Percentiles rank a stretch among this genome's conserved stretches.
phyloP scores from a whole-genome alignment of 2,113 vertebrate species.

The Pristiophorus japonicus region DNA sequence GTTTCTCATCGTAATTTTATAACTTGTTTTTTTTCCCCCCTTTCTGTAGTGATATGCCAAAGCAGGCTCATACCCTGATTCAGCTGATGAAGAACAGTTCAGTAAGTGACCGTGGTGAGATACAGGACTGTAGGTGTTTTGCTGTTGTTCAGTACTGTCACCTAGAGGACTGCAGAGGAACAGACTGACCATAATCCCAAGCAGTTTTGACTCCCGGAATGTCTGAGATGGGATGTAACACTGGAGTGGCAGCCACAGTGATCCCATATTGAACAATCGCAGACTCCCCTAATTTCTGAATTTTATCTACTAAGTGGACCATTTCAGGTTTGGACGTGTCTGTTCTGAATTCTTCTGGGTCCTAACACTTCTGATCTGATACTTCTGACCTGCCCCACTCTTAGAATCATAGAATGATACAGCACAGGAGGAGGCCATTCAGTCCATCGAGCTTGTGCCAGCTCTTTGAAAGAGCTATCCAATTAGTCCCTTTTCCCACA shows the following conservation, averaged over 20 bases:
- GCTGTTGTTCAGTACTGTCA: background rate
- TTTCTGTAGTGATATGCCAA: slow-evolving; percentile 64
- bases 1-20: background rate
- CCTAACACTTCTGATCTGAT: too few relatives aligned
- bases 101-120: slow-evolving; percentile 58
- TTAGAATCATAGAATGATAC: background rate
- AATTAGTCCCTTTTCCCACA: background rate
- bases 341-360: background rate
- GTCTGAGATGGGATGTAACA: background rate
- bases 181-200: background rate
- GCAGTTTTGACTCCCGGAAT: background rate
- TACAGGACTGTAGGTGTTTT: background rate
- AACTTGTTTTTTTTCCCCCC: background rate
- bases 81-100: slow-evolving; percentile 60
- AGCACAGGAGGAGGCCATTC: background rate
- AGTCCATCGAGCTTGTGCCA: background rate
- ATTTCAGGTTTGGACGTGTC: background rate
- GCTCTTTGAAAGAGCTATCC: background rate
- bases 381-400: background rate
- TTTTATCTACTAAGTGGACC: background rate
- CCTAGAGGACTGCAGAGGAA: background rate
- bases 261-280: background rate
- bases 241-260: background rate
- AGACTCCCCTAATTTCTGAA: background rate
- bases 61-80: slow-evolving; percentile 65